These are phyloP conservation scores for Coregonus sp. DNA, from an alignment of 2,797 vertebrate genomes.

Conservation along the genomic window DNA sequence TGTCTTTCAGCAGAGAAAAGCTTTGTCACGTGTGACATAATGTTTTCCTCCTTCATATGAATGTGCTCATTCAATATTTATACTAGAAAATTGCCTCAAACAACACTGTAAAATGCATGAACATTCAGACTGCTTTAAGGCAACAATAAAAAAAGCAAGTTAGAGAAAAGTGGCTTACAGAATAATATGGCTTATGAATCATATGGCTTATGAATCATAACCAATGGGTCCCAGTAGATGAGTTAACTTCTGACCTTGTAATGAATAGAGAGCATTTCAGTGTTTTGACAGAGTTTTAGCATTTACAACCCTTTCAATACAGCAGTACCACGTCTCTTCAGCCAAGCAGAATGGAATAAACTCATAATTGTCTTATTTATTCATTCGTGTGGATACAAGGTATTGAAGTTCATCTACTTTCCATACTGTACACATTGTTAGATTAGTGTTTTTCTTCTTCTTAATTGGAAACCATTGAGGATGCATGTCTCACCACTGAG, in stretches of 20 bases:
- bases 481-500: background rate
- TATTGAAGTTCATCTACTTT: constrained; percentile 8
- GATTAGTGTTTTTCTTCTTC: background rate
- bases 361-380: constrained; percentile 43
- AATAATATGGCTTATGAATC: no score
- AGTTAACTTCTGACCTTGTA: constrained; percentile 25
- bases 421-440: constrained; percentile 29
- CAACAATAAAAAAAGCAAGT: constrained; percentile 12
- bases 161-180: no score
- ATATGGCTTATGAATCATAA: constrained; percentile 26
- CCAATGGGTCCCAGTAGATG: constrained; percentile 38
- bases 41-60: constrained; percentile 53
- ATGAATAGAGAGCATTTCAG: constrained; percentile 14
- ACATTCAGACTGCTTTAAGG: constrained; percentile 26
- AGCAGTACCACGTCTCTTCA: constrained; percentile 15
- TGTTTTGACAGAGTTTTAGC: background rate
- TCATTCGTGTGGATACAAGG: constrained; percentile 30
- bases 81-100: constrained; percentile 58
- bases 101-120: constrained; percentile 39
- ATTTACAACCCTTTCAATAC: background rate
- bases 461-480: constrained; percentile 12
- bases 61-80: constrained; percentile 73
- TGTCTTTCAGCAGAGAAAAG: constrained; percentile 35
- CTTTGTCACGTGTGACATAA: constrained; percentile 43
- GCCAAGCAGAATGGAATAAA: constrained; percentile 40